Conservation (phyloP, 2,888 invertebrate genomes). For the Coelinius sp. region DNA sequence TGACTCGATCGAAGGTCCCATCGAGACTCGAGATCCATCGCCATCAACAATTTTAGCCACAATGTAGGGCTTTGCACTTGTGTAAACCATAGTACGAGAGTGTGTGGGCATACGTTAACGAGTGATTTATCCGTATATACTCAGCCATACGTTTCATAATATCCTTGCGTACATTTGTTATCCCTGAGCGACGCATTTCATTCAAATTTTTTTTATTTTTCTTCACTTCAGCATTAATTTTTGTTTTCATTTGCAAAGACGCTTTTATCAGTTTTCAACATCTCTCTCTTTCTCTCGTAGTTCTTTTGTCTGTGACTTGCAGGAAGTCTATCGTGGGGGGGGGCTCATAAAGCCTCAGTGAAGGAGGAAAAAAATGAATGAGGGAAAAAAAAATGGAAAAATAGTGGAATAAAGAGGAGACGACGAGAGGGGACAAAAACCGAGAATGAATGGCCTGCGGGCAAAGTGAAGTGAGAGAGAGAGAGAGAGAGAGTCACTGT, state of each 20-base stretch:
- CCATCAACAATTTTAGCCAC: slow-evolving; percentile 7
- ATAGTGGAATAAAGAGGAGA: not conserved
- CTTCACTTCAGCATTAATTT: slow-evolving; percentile 9
- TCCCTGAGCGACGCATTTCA: not conserved
- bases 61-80: not conserved
- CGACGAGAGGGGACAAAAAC: slow-evolving; percentile 10
- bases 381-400: slow-evolving; percentile 12
- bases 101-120: slow-evolving; percentile 16
- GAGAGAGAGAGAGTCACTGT: slow-evolving; percentile 25
- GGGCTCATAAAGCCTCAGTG: slow-evolving; percentile 28
- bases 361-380: slow-evolving; percentile 25
- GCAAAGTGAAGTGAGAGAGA: slow-evolving; percentile 19
- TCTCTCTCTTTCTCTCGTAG: slow-evolving; percentile 15
- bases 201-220: not conserved
- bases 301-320: slow-evolving; percentile 29
- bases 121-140: slow-evolving; percentile 21
- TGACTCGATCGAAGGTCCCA: slow-evolving; percentile 44
- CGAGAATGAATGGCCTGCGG: slow-evolving; percentile 25
- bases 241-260: slow-evolving; percentile 7
- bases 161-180: not conserved
- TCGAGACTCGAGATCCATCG: not conserved
- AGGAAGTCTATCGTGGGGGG: slow-evolving; percentile 21
- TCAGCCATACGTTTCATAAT: not conserved
- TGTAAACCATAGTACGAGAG: slow-evolving; percentile 30
- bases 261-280: slow-evolving; percentile 18